A percentile compares a stretch with the other conserved stretches of the same genome.
Evolutionary conservation across 2,888 invertebrate genomes (phyloP).

Genomic region (Sceliomorpha sp.): DNA sequence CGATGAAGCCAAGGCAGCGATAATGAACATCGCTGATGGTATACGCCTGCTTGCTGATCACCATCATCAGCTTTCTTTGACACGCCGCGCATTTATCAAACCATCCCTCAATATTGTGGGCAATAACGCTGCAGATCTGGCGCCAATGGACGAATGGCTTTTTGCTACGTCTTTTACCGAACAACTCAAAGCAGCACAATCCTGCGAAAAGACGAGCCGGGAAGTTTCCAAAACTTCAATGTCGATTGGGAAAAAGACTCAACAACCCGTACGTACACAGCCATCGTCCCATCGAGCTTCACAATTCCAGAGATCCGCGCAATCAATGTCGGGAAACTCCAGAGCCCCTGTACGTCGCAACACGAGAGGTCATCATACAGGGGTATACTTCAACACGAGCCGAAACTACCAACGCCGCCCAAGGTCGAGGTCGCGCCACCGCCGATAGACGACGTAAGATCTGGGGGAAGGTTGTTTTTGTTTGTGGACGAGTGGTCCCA

Average conservation of each 20-base stretch:
- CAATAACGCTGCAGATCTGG: conserved; percentile 11
- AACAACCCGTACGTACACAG: not conserved
- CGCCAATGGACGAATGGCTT: conserved; percentile 4
- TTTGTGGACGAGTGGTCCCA: too few species aligned
- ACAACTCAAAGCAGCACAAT: too few species aligned
- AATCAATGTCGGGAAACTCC: conserved; percentile 12
- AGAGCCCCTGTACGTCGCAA: conserved; percentile 16
- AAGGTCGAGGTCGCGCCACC: conserved; percentile 3
- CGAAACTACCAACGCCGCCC: too few species aligned
- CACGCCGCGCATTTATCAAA: too few species aligned
- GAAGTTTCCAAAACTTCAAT: too few species aligned
- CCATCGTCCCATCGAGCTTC: not conserved
- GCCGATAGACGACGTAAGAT: conserved; percentile 16
- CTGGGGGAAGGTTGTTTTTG: too few species aligned
- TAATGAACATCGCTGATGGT: conserved; percentile 12
- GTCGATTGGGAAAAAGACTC: not conserved
- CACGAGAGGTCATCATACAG: conserved; percentile 3
- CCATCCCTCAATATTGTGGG: too few species aligned
- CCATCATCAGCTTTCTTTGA: too few species aligned
- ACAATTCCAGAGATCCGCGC: not conserved
- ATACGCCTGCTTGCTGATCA: conserved; percentile 8
- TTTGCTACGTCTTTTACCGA: conserved; percentile 8
- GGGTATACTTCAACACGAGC: too few species aligned
- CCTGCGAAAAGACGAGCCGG: too few species aligned
- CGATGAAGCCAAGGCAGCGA: conserved; percentile 8